Conservation (phyloP, 2,888 invertebrate species). For the Limenitis camilla region DNA sequence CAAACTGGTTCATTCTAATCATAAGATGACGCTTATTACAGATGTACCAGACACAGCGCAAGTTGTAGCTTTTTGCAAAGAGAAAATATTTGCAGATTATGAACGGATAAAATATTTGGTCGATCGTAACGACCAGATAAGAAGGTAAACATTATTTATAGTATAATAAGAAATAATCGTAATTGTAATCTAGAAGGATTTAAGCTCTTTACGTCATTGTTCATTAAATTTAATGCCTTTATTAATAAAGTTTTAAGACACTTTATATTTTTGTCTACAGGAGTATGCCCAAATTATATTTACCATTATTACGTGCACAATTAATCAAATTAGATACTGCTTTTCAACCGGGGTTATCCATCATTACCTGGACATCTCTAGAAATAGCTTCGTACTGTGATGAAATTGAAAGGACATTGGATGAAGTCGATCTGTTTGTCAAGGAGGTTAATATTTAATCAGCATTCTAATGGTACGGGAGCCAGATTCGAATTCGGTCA, state of each 20-base stretch:
- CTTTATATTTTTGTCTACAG: slow-evolving; percentile 29
- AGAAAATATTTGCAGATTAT: slow-evolving; percentile 77
- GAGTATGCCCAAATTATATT: slow-evolving; percentile 79
- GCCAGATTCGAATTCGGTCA: too few relatives aligned
- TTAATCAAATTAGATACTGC: slow-evolving; percentile 80
- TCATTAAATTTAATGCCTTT: too few relatives aligned
- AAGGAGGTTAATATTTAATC: slow-evolving; percentile 68
- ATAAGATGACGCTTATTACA: slow-evolving; percentile 27
- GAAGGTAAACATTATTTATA: slow-evolving; percentile 39
- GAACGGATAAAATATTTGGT: slow-evolving; percentile 78
- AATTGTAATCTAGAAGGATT: too few relatives aligned
- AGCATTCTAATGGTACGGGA: not conserved
- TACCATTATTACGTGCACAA: slow-evolving; percentile 80
- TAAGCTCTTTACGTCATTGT: too few relatives aligned
- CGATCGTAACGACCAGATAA: slow-evolving; percentile 75
- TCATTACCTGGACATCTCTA: slow-evolving; percentile 88
- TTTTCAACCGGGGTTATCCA: slow-evolving; percentile 83
- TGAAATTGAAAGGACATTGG: slow-evolving; percentile 71
- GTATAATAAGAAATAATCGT: too few relatives aligned
- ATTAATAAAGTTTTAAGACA: too few relatives aligned
- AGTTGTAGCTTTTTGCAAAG: slow-evolving; percentile 82
- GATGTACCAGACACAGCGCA: slow-evolving; percentile 85
- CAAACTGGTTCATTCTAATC: not conserved
- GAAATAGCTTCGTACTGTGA: slow-evolving; percentile 79
- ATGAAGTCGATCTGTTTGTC: slow-evolving; percentile 78